Base-by-base conservation (phyloP, 64 coral and sea anemone genomes). In the Dendronephthya gigantea region DNA sequence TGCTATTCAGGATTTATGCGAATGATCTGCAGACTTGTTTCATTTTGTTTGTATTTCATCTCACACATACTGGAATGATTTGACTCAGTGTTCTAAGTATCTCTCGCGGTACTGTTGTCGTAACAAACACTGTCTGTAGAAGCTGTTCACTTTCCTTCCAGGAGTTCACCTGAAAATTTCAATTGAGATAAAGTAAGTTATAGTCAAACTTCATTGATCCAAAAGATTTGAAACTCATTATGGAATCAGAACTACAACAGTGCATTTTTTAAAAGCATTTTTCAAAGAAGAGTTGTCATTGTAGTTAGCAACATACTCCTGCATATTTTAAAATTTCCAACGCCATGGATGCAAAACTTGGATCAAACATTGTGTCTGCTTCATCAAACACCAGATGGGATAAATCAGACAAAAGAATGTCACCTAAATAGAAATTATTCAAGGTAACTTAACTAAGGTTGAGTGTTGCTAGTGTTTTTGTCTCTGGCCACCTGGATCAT, bases 361-460 rank as follows among this genome's bases (percentile, higher is more conserved):
- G 56, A 48, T 97, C 94, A 87, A 97, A 97, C 94, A 97, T 97
- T 30, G 94, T 90, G 88, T 97, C 94, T 32, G 94, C 94, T 51
- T 97, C 94, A 37, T 97, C 94, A 10, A 97, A 87, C 10, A 97
- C 94, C 22, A 97, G 74, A 84, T 97, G 83, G 14, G 90, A 75
- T 68, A 97, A 81, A 35, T 97, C 94, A n/a, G 91, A 91, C 81
- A 97, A 89, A 69, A 91, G 93, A 59, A 97, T 47, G 10, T 89
- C 87, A 85, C 88, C 94, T 96, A 38, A 81, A 86, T 79, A 81
- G 40, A 31, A 49, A 87, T 56, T 58, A 45, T 12, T 58, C 19
- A 45, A 45, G 41, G 11, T 45, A 45, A 6, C 41, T 45, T 11
- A 45, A 4, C 4, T 11, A 11, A 6, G 41, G 41, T 45, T 4